Base-by-base conservation (phyloP, 1,140 invertebrate species). In the Penaeus vannamei region DNA sequence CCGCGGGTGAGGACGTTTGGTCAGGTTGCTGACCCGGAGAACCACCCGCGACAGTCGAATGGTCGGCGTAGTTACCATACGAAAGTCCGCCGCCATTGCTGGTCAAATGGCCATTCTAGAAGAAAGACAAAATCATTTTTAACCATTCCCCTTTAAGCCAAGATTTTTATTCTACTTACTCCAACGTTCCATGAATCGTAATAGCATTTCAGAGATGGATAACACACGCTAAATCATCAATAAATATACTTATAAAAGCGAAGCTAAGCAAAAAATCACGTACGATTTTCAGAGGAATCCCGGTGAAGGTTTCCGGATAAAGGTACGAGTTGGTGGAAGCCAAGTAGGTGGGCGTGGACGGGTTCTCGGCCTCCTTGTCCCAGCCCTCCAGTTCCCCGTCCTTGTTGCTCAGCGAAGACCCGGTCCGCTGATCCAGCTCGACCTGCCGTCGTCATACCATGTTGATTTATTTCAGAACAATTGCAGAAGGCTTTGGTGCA, bases 371-470 rank as follows among this genome's bases (percentile, higher is more conserved):
- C 19, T 26, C 26, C 72, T 76, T 76, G 26, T 76, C 85, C 87
- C 87, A 89, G 14, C 77, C 84, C 64, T 90, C 81, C 84, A 89
- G 62, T 60, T 87, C 91, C 60, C 86, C 60, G 46, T 91, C 90
- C 77, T 90, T 90, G 84, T 90, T 91, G 84, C 91, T 91, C 89
- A 91, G 72, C 32, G 91, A 91, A 17, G 89, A 91, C 8, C 91
- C 91, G 1, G 89, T 91, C 42, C 91, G 83, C 83, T 90, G 90
- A 62, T 90, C 91, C 86, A 91, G 29, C 62, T 91, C 91, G 1
- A 91, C 91, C 91, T 91, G 89, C 12, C 59, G 32, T 26, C 8
- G 10, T 61, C 80, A 53, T 17, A 53, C 17, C 17, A 53, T 53
- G 53, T 53, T 53, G 53, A 12, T 53, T 53, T 12, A 17, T 53